These are phyloP conservation scores for Corythaixoides concolor DNA, from an alignment of 2,113 vertebrate genomes.

Conservation along the genomic window DNA sequence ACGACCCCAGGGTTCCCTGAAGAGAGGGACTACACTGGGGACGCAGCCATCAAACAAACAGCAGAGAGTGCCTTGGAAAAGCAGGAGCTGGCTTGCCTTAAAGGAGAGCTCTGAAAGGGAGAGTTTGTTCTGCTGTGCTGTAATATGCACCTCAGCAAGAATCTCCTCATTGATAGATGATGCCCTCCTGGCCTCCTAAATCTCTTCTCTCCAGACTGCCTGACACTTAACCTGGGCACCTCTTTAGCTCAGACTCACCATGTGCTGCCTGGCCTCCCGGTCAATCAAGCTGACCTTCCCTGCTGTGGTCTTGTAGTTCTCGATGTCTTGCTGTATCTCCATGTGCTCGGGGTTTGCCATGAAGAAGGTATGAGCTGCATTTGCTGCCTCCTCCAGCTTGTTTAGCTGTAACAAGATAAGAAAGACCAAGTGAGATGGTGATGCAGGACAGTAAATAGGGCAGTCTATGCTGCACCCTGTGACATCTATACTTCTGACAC, in stretches of 20 bases:
- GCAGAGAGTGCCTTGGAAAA: neutral
- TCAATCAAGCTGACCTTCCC: constrained; percentile 82
- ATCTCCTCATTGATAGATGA: neutral
- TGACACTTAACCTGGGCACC: neutral
- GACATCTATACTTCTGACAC: neutral
- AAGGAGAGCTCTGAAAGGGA: neutral
- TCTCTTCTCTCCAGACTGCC: neutral
- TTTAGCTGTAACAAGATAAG: constrained; percentile 77
- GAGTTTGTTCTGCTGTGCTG: neutral
- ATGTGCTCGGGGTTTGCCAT: constrained; percentile 96
- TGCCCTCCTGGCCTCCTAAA: neutral
- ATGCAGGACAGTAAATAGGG: neutral
- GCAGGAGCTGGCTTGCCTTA: neutral
- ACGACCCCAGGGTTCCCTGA: neutral
- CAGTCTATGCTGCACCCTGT: neutral
- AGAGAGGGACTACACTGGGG: neutral
- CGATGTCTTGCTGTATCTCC: constrained; percentile 88
- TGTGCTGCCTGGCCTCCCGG: constrained; percentile 83
- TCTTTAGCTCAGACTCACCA: constrained; percentile 75
- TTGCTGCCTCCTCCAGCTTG: constrained; percentile 86
- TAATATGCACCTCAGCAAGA: neutral
- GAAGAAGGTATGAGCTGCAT: constrained; percentile 95
- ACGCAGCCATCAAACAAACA: neutral
- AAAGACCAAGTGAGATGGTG: neutral
- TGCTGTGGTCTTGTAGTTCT: constrained; percentile 82